Percentiles rank a stretch among this genome's conserved stretches.
Evolutionary conservation across 2,888 invertebrate genomes (phyloP).

Genomic region (Amphiduros pacificus): DNA sequence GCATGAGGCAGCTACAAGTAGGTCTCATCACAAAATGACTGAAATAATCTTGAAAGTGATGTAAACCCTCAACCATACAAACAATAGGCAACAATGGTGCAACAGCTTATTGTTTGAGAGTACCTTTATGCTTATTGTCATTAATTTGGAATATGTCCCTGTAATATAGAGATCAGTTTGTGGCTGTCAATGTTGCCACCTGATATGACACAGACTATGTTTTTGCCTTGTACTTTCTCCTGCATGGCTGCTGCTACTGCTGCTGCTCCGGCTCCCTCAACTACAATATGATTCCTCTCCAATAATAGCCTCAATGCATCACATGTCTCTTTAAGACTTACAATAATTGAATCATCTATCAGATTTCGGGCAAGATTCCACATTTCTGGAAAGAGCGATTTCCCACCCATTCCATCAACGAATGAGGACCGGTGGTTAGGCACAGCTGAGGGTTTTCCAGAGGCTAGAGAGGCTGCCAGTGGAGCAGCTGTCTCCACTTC

Average conservation of each 20-base stretch:
- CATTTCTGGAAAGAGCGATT: slow-evolving; percentile 43
- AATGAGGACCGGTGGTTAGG: slow-evolving; percentile 42
- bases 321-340: slow-evolving; percentile 41
- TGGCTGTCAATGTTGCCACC: slow-evolving; percentile 52
- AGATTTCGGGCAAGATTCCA: slow-evolving; percentile 44
- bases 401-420: slow-evolving; percentile 51
- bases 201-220: slow-evolving; percentile 51
- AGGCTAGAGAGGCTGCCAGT: slow-evolving; percentile 37
- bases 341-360: slow-evolving; percentile 42
- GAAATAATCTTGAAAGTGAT: no score
- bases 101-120: no score
- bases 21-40: no score
- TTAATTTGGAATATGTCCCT: slow-evolving; percentile 25
- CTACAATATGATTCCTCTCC: slow-evolving; percentile 47
- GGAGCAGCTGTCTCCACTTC: slow-evolving; percentile 48
- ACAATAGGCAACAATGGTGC: no score
- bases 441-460: slow-evolving; percentile 34
- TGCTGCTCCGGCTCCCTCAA: slow-evolving; percentile 53
- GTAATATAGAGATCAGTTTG: slow-evolving; percentile 31
- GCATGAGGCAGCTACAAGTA: no score
- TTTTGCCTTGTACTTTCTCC: slow-evolving; percentile 35
- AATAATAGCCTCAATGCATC: slow-evolving; percentile 44
- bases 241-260: slow-evolving; percentile 42
- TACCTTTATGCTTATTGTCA: no score
- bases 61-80: no score